These are phyloP conservation scores for Labeo calbasu DNA, from an alignment of 2,797 vertebrate species.

Conservation along the genomic window DNA sequence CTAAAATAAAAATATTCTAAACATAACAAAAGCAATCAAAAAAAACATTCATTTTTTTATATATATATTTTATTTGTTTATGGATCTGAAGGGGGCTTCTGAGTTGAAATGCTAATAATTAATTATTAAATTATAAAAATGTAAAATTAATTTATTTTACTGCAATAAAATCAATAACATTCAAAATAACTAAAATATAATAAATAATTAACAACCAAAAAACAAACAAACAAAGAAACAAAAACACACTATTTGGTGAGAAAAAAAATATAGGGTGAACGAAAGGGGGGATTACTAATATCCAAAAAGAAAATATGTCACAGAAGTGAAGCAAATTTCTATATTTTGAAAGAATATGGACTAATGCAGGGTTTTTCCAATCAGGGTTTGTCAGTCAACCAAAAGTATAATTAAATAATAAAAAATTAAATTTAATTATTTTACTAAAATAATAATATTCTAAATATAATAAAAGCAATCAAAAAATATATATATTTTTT, in stretches of 20 bases:
- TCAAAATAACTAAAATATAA: background rate
- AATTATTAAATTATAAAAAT: background rate
- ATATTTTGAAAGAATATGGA: background rate
- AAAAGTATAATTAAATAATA: background rate
- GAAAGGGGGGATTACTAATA: background rate
- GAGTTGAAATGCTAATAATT: background rate
- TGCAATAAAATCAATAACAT: background rate
- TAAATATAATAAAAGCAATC: too few species aligned
- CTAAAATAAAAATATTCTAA: too few species aligned
- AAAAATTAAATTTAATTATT: too few species aligned
- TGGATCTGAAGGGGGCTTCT: background rate
- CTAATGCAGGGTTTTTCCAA: background rate
- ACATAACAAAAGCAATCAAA: too few species aligned
- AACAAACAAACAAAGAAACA: too few species aligned
- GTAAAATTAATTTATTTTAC: background rate
- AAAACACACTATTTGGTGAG: too few species aligned
- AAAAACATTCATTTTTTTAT: too few species aligned
- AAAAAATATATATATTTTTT: too few species aligned
- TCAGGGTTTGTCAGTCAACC: background rate
- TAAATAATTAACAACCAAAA: background rate
- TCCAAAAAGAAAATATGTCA: background rate
- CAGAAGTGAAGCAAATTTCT: background rate
- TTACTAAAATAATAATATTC: too few species aligned
- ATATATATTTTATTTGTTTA: background rate
- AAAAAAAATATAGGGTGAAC: background rate